These are phyloP conservation scores for Homarus gammarus DNA, from an alignment of 2,888 invertebrate species.

Conservation along the genomic window DNA sequence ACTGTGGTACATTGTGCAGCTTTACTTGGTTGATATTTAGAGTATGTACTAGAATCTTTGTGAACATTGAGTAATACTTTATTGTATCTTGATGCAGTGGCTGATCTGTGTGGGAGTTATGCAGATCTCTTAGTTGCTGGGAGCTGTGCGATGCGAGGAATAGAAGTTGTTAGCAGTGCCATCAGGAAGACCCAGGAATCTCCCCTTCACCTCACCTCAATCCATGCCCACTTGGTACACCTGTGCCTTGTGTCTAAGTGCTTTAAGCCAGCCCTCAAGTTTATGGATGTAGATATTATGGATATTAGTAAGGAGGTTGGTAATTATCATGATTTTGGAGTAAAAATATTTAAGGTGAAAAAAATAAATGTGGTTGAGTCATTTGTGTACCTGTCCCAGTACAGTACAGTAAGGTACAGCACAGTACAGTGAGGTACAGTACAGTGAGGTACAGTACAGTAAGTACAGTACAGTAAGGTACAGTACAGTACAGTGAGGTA, in stretches of 20 bases:
- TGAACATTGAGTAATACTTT: neutral
- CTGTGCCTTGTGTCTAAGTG: constrained; percentile 94
- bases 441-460: too few species aligned
- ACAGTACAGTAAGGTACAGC: too few species aligned
- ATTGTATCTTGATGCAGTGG: constrained; percentile 80
- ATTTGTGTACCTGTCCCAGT: too few species aligned
- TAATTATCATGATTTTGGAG: constrained; percentile 29
- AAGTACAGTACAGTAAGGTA: too few species aligned
- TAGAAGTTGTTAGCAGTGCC: constrained; percentile 65
- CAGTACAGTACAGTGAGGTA: too few species aligned
- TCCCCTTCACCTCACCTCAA: constrained; percentile 94
- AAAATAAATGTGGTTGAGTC: neutral
- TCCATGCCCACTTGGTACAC: constrained; percentile 96
- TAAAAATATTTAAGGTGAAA: too few species aligned
- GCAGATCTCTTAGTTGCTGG: constrained; percentile 92
- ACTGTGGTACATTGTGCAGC: too few species aligned
- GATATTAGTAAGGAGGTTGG: constrained; percentile 91
- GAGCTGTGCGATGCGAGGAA: constrained; percentile 80
- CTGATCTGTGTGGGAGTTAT: constrained; percentile 94
- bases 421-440: too few species aligned
- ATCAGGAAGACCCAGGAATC: constrained; percentile 87
- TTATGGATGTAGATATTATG: constrained; percentile 93
- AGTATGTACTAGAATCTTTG: neutral
- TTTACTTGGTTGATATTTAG: too few species aligned
- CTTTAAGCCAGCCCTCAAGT: constrained; percentile 92